Base-by-base conservation (phyloP, 2,797 vertebrate species). In the Sphaeramia orbicularis region DNA sequence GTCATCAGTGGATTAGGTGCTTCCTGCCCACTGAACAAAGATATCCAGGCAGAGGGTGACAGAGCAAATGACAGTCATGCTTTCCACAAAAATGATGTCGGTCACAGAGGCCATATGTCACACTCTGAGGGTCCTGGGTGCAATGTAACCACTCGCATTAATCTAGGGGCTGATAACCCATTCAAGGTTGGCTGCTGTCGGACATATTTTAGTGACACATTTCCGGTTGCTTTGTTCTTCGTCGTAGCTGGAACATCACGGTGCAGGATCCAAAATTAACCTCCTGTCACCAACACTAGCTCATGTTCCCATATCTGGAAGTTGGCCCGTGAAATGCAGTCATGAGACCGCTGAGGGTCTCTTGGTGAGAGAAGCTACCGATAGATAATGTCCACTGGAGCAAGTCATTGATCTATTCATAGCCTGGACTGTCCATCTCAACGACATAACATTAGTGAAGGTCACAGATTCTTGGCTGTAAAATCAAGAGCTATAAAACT, bases 1-100 rank as follows among this genome's bases (percentile, higher is more conserved):
- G 68, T 78, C 84, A 78, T 76, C 58, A 12, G 62, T 76, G 63
- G 79, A 84, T 86, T 74, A 84, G 50, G 62, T 43, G 13, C 70
- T 71, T 81, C 53, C 50, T 66, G 36, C 30, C 18, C 9, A 16
- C 51, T 66, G 53, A 85, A 73, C 70, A 79, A 72, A 81, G 68
- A 71, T 24, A 64, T 68, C 45, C 43, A 61, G 68, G 42, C 43
- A 70, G 35, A 45, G 38, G 30, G 37, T 54, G 61, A 78, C 71
- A 56, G 40, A 45, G 24, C 44, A 57, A 75, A 42, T 10, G 48
- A 62, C 43, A 73, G 52, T 49, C 41, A 0, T 8, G 54, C 61
- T 61, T 81, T 83, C 58, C n/a, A 56, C 45, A 67, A 36, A 83
- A 70, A 72, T 54, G 6, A 56, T 65, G 69, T 66, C 2, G 0